Evolutionary conservation across 2,113 vertebrate genomes (phyloP), one percentile per base, ranked within the genome.

Genomic region (Hipposideros armiger): DNA sequence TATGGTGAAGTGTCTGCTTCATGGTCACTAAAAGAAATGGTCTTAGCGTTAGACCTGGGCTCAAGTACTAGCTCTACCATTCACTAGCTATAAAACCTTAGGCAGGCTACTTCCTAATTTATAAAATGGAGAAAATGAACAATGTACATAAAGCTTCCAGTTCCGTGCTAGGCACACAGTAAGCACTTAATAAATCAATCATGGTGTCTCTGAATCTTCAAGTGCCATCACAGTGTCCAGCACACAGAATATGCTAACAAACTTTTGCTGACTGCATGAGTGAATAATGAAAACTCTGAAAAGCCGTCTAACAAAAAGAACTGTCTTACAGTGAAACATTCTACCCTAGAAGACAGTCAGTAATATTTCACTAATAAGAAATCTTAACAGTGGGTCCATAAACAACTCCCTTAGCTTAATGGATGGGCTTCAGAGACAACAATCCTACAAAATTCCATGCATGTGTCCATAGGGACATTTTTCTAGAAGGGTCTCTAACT

Each of bases 261-360:
- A 91, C 14, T 52, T 72, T 5, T 36, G 14, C 40, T 82, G 42
- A 93, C 69, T 87, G 0, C 32, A 30, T 24, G 26, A 93, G 3
- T 56, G 22, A 94, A 93, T 54, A 89, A 72, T 15, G 7, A 87
- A 93, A 78, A 81, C 78, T 73, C 4, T 42, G 52, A 66, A 94
- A 95, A 72, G 28, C 16, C 72, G 26, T 80, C 64, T 82, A 42
- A 47, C 32, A 64, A 54, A 80, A 77, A 70, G 7, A 89, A 47
- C 0, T 15, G 19, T 45, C 88, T 86, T 64, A 69, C 13, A 16
- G 30, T 60, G 16, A 15, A 60, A 90, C 10, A 47, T 47, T 64
- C 28, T 56, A 54, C 10, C 50, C 87, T 85, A 60, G 60, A 90
- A 69, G 7, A 74, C 4, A 50, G 62, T n/a, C 4, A 50, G 62